Percentiles rank a stretch among this genome's conserved stretches.
These are phyloP conservation scores for Oscarella lobularis DNA, from an alignment of 37 sponge, comb jelly and placozoan species.

Conservation along the genomic window DNA sequence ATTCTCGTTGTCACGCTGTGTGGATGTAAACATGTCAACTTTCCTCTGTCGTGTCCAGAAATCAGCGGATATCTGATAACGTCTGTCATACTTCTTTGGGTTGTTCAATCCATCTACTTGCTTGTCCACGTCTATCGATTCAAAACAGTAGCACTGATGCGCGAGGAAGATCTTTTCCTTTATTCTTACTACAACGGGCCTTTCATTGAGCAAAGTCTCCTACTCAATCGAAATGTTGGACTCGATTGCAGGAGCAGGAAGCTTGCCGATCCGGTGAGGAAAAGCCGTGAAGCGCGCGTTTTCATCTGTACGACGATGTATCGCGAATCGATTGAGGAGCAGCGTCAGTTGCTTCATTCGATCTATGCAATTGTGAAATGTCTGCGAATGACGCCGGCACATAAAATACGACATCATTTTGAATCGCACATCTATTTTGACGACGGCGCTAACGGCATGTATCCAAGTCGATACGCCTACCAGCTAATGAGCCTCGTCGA, in stretches of 20 bases:
- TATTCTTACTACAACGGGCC: conserved; percentile 53
- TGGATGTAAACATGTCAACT: background rate
- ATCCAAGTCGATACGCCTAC: conserved; percentile 41
- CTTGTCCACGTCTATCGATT: background rate
- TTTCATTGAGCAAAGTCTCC: conserved; percentile 48
- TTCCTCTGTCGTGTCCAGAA: no score
- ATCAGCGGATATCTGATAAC: no score
- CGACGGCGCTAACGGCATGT: conserved; percentile 42
- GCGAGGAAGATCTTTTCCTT: conserved; percentile 55
- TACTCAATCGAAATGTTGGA: conserved; percentile 31
- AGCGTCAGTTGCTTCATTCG: conserved; percentile 65
- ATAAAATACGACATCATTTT: no score
- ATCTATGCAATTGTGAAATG: conserved; percentile 41
- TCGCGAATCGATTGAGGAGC: conserved; percentile 45
- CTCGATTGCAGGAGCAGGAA: background rate
- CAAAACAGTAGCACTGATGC: background rate
- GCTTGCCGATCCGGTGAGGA: no score
- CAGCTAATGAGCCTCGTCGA: conserved; percentile 62
- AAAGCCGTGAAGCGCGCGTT: conserved; percentile 12
- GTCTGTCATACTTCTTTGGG: no score
- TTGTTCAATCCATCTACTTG: background rate
- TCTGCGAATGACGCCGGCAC: background rate
- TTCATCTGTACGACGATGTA: conserved; percentile 88
- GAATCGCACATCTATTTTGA: conserved; percentile 85
- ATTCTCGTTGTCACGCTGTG: background rate